Conservation (phyloP, 2,797 vertebrate genomes). For the Pyrocephalus nanus region DNA sequence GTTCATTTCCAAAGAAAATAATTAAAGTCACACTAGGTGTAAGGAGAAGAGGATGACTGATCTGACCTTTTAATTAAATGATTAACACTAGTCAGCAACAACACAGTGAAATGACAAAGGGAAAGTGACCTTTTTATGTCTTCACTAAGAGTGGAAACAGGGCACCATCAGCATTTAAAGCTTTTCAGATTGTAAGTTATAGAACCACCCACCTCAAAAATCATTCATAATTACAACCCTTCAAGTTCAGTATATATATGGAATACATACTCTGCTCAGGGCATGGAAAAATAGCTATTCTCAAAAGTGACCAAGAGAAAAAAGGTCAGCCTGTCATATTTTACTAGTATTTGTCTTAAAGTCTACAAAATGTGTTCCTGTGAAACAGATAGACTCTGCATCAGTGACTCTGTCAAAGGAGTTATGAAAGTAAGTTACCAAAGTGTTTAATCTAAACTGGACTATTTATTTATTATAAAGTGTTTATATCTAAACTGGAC, state of each 20-base stretch:
- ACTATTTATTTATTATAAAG: not conserved
- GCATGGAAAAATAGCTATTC: not conserved
- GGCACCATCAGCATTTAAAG: not conserved
- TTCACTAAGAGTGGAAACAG: constrained; percentile 52
- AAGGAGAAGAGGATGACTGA: constrained; percentile 51
- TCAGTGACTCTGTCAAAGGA: not conserved
- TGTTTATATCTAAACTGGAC: not conserved
- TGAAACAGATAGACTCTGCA: not conserved
- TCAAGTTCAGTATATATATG: not conserved
- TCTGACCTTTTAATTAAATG: constrained; percentile 75
- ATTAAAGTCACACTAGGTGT: constrained; percentile 49
- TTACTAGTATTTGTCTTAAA: constrained; percentile 3
- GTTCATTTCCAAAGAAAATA: constrained; percentile 67
- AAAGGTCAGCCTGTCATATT: constrained; percentile 42
- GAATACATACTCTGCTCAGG: not conserved
- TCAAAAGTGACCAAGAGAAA: not conserved
- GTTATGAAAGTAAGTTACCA: not conserved
- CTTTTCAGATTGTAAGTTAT: not conserved
- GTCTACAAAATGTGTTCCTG: not conserved
- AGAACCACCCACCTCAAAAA: not conserved
- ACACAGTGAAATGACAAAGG: constrained; percentile 48
- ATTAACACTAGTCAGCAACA: constrained; percentile 66
- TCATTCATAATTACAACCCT: not conserved
- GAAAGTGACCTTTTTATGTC: constrained; percentile 69
- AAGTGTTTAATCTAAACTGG: not conserved